These are phyloP conservation scores for Busseola fusca DNA, from an alignment of 2,888 invertebrate species.

Conservation along the genomic window DNA sequence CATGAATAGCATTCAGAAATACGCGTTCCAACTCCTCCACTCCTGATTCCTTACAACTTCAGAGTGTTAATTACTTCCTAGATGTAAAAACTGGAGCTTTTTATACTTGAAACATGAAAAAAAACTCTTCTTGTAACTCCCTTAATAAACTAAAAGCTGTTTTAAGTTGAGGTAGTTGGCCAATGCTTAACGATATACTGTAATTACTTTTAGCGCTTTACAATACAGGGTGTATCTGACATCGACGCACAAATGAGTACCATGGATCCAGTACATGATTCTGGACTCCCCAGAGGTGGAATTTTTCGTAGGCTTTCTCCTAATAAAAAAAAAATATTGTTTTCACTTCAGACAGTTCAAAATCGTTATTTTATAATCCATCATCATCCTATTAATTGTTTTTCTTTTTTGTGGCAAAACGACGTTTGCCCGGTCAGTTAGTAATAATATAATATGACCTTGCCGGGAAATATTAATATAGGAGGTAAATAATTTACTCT, in stretches of 20 bases:
- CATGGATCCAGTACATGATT: no score
- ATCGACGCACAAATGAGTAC: no score
- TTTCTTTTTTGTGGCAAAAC: no score
- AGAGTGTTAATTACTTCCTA: slow-evolving; percentile 81
- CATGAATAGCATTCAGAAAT: slow-evolving; percentile 39
- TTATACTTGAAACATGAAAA: slow-evolving; percentile 68
- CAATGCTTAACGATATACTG: slow-evolving; percentile 56
- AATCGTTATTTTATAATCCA: no score
- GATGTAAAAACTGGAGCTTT: slow-evolving; percentile 76
- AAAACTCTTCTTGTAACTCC: slow-evolving; percentile 64
- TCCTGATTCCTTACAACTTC: slow-evolving; percentile 76
- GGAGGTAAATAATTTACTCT: not conserved
- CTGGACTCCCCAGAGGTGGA: no score
- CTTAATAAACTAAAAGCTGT: slow-evolving; percentile 60
- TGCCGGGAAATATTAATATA: not conserved
- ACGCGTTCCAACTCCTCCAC: slow-evolving; percentile 67
- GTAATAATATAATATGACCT: no score
- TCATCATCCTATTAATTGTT: no score
- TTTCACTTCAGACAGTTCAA: no score
- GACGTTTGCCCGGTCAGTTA: no score
- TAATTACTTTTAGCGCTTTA: slow-evolving; percentile 25
- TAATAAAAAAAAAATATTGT: no score
- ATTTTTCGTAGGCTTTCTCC: no score
- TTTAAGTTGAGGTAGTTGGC: slow-evolving; percentile 51
- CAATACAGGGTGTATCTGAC: no score